Evolutionary conservation across 2,113 vertebrate genomes (phyloP).

Genomic region (Grus americana): DNA sequence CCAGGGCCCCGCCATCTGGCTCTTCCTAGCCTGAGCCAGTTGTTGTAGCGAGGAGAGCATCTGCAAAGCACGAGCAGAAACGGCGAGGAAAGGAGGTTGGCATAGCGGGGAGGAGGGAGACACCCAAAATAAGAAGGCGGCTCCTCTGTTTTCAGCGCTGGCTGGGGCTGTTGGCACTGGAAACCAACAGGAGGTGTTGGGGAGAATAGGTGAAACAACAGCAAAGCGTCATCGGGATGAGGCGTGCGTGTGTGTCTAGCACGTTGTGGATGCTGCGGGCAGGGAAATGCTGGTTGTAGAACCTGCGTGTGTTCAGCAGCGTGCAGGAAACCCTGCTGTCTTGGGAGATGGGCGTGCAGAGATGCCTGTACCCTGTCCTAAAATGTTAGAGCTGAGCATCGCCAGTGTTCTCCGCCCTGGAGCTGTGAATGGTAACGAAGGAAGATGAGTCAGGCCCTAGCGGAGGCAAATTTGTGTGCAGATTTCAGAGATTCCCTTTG

Average conservation of each 20-base stretch:
- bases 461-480: neutral
- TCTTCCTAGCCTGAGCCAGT: neutral
- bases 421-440: neutral
- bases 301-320: neutral
- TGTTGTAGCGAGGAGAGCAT: neutral
- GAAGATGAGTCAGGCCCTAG: neutral
- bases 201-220: neutral
- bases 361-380: neutral
- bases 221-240: neutral
- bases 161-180: neutral
- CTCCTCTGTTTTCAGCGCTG: neutral
- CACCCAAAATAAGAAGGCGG: neutral
- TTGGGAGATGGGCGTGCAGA: neutral
- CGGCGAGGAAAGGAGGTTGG: neutral
- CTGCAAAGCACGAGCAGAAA: neutral
- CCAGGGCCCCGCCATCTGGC: accelerated
- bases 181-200: neutral
- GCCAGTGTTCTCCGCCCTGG: neutral
- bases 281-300: neutral
- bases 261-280: neutral
- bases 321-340: neutral
- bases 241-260: neutral
- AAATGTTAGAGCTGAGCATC: neutral
- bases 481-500: neutral
- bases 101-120: neutral